A percentile compares a stretch with the other conserved stretches of the same genome.
These are phyloP conservation scores for Trachemys scripta DNA, from an alignment of 2,113 vertebrate genomes.

Conservation along the genomic window DNA sequence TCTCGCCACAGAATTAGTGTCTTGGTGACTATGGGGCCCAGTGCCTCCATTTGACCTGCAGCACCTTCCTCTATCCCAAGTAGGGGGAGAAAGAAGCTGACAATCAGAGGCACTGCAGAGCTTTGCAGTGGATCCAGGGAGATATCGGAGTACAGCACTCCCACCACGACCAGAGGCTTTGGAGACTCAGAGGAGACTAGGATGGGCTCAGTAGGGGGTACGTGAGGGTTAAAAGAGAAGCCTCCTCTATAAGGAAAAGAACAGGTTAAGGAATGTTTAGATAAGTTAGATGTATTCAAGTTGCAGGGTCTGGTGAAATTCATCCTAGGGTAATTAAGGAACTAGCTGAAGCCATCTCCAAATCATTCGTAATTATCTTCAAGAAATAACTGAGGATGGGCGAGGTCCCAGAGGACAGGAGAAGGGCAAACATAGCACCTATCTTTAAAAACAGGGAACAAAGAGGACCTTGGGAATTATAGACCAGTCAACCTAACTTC, in stretches of 20 bases:
- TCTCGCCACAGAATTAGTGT: background rate
- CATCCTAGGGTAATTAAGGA: too few relatives aligned
- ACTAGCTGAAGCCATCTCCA: too few relatives aligned
- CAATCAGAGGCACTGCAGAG: background rate
- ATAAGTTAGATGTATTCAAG: too few relatives aligned
- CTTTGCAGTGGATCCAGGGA: background rate
- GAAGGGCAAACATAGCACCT: too few relatives aligned
- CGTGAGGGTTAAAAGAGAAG: accelerated
- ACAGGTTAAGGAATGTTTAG: too few relatives aligned
- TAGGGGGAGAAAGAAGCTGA: background rate
- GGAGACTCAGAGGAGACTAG: background rate
- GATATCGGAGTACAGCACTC: background rate
- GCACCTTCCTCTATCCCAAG: background rate
- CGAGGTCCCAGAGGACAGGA: too few relatives aligned
- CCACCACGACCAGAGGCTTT: accelerated
- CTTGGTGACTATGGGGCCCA: background rate
- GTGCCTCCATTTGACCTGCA: background rate
- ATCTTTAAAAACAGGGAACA: too few relatives aligned
- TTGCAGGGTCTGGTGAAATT: too few relatives aligned
- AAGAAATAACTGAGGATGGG: too few relatives aligned
- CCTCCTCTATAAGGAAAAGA: background rate
- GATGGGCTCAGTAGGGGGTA: accelerated
- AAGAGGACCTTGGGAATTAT: too few relatives aligned
- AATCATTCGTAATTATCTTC: too few relatives aligned
- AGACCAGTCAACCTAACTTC: too few relatives aligned